A percentile compares a stretch with the other conserved stretches of the same genome.
phyloP scores from a whole-genome alignment of 2,888 invertebrate species.

The Dicyrtoma fusca region DNA sequence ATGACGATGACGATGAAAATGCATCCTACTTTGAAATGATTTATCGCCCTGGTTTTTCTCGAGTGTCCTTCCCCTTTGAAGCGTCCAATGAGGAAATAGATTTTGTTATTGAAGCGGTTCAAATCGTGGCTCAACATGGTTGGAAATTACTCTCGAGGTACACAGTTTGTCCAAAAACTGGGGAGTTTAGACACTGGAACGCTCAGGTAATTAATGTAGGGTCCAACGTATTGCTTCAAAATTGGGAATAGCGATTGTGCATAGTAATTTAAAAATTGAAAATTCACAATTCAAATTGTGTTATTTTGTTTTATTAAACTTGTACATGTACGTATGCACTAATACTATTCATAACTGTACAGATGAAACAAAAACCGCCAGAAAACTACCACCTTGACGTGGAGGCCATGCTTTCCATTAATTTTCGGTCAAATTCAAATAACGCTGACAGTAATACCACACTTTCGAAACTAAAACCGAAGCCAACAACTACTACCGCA shows the following conservation, averaged over 20 bases:
- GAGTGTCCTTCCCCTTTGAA: constrained; percentile 83
- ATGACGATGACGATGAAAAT: background rate
- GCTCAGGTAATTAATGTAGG: too few relatives aligned
- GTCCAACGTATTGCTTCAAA: too few relatives aligned
- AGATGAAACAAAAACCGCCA: too few relatives aligned
- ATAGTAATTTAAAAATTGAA: background rate
- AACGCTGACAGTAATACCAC: too few relatives aligned
- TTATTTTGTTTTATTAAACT: background rate
- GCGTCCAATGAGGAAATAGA: constrained; percentile 77
- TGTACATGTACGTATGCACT: background rate
- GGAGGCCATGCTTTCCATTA: too few relatives aligned
- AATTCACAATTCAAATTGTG: background rate
- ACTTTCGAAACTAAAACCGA: too few relatives aligned
- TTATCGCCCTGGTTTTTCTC: constrained; percentile 80
- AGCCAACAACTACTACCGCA: too few relatives aligned
- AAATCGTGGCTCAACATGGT: constrained; percentile 82
- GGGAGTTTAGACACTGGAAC: constrained; percentile 12
- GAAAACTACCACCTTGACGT: too few relatives aligned
- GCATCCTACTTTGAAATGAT: constrained; percentile 59
- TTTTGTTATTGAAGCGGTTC: constrained; percentile 79
- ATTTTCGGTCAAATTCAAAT: too few relatives aligned
- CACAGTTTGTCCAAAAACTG: constrained; percentile 26
- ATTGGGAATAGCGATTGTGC: too few relatives aligned
- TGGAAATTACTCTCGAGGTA: constrained; percentile 48
- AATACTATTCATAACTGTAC: background rate